phyloP scores from a whole-genome alignment of 2,888 invertebrate species.

The Caenorhabditis imperialis region DNA sequence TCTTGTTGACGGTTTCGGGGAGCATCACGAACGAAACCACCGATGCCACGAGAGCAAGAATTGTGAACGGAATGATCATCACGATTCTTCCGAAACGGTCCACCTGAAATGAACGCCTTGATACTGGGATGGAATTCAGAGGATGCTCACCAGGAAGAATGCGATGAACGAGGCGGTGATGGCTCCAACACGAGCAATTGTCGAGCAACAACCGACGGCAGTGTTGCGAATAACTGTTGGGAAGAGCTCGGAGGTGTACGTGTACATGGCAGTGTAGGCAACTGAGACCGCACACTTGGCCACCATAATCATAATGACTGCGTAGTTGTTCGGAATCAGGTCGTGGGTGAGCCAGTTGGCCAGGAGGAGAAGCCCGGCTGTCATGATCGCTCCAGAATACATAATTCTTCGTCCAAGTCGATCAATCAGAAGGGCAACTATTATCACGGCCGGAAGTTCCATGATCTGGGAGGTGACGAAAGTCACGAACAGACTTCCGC shows the following conservation, averaged over 20 bases:
- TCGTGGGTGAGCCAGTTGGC: constrained; percentile 58
- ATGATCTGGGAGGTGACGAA: constrained; percentile 83
- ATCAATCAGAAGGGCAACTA: constrained; percentile 72
- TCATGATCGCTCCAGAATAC: constrained; percentile 59
- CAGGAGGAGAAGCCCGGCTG: constrained; percentile 59
- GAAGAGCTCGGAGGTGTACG: constrained; percentile 90
- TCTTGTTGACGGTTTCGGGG: constrained; percentile 75
- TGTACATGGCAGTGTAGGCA: constrained; percentile 88
- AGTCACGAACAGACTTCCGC: constrained; percentile 86
- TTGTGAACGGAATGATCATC: constrained; percentile 75
- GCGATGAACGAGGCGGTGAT: constrained; percentile 89
- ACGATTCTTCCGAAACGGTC: constrained; percentile 68
- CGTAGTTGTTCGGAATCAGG: constrained; percentile 31
- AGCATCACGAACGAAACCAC: constrained; percentile 68
- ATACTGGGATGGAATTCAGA: neutral
- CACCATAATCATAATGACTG: constrained; percentile 82
- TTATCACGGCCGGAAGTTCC: constrained; percentile 79
- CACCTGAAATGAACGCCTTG: constrained; percentile 55
- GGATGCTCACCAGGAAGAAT: constrained; percentile 73
- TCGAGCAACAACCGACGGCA: constrained; percentile 89
- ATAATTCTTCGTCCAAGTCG: constrained; percentile 67
- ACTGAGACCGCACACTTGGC: constrained; percentile 88
- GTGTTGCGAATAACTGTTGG: constrained; percentile 90
- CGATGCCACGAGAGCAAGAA: constrained; percentile 68
- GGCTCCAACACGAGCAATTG: constrained; percentile 89